Evolutionary conservation across 2,888 invertebrate genomes (phyloP).

Genomic region (Rotaria magnacalcarata): DNA sequence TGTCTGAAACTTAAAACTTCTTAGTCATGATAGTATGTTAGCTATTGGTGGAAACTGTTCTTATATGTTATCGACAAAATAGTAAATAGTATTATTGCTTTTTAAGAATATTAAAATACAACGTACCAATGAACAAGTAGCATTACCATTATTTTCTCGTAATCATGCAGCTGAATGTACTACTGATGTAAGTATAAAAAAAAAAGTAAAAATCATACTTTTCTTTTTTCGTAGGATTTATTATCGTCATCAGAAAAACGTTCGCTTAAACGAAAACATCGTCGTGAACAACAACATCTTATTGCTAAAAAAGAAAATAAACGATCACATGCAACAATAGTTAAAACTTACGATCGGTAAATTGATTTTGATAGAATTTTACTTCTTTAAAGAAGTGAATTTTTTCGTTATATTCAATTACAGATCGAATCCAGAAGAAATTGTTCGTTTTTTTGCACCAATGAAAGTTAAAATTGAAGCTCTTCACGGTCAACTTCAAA

Average conservation of each 20-base stretch:
- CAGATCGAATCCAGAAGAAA: constrained; percentile 8
- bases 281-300: constrained; percentile 23
- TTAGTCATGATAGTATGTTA: too few relatives aligned
- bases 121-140: not conserved
- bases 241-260: constrained; percentile 1
- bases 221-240: not conserved
- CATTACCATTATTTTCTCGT: not conserved
- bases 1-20: too few relatives aligned
- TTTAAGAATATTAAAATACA: constrained; percentile 7
- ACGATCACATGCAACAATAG: not conserved
- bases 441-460: constrained; percentile 9
- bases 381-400: not conserved
- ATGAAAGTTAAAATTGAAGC: not conserved
- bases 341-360: not conserved
- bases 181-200: not conserved
- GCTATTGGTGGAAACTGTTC: too few relatives aligned
- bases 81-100: too few relatives aligned
- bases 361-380: not conserved
- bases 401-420: not conserved
- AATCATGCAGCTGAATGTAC: not conserved
- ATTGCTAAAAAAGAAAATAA: not conserved
- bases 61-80: too few relatives aligned
- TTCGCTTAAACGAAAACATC: constrained; percentile 5
- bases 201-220: not conserved
- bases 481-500: not conserved